These are phyloP conservation scores for Drosophila paracracens DNA, from an alignment of 2,888 invertebrate genomes.

Conservation along the genomic window DNA sequence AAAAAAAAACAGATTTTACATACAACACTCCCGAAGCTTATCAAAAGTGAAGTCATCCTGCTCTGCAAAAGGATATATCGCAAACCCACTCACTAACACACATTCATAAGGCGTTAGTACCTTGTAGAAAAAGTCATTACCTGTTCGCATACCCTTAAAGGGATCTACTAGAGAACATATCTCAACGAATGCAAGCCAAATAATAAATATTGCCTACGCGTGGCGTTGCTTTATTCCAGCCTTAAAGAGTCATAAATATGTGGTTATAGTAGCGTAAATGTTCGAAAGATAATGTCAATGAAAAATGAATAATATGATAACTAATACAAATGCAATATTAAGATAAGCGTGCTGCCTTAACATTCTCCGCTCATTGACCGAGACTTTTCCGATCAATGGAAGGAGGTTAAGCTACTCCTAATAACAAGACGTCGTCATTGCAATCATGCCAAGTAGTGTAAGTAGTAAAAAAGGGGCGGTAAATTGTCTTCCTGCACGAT, in stretches of 20 bases:
- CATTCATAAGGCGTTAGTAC: not conserved
- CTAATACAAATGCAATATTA: too few species aligned
- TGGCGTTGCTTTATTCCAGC: too few species aligned
- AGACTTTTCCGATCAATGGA: not conserved
- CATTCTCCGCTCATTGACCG: not conserved
- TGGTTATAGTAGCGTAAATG: too few species aligned
- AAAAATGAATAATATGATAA: too few species aligned
- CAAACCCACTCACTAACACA: not conserved
- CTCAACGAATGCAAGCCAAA: too few species aligned
- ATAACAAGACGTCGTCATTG: too few species aligned
- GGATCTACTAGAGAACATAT: not conserved
- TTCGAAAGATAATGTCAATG: too few species aligned
- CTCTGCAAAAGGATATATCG: not conserved
- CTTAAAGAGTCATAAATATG: too few species aligned
- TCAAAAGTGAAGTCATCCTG: not conserved
- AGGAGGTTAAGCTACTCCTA: not conserved
- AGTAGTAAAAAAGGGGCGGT: not conserved
- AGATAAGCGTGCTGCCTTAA: not conserved
- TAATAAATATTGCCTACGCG: too few species aligned
- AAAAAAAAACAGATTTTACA: not conserved
- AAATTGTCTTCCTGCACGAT: not conserved
- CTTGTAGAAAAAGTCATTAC: not conserved
- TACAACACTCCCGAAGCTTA: not conserved
- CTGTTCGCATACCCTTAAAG: not conserved
- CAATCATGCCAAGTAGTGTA: too few species aligned